A percentile compares a stretch with the other conserved stretches of the same genome.
These are phyloP conservation scores for Beroe forskalii DNA, from an alignment of 37 sponge, comb jelly and placozoan species.

Conservation along the genomic window DNA sequence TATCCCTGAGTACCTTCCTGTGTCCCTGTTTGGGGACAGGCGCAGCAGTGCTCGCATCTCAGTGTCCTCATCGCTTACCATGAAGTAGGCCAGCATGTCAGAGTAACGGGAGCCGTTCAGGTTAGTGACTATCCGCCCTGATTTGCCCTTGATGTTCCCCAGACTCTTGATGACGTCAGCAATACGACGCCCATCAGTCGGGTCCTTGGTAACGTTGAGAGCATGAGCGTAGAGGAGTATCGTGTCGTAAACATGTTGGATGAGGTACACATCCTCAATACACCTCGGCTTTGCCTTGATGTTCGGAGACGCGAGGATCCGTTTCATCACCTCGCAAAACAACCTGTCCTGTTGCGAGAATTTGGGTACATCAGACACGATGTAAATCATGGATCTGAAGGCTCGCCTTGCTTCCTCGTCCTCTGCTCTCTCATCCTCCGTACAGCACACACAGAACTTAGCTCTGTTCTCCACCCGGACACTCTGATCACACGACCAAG, in stretches of 20 bases:
- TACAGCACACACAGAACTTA: not conserved
- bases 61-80: not conserved
- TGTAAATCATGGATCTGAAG: conserved; percentile 22
- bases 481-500: conserved; percentile 55
- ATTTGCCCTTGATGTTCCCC: conserved; percentile 1
- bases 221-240: conserved; percentile 45
- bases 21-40: not conserved
- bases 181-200: conserved; percentile 37
- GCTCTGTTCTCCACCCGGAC: not conserved
- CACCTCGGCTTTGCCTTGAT: not conserved
- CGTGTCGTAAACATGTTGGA: conserved; percentile 29
- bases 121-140: conserved; percentile 3
- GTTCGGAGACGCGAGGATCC: not conserved
- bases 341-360: conserved; percentile 18
- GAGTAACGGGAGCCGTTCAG: conserved; percentile 17
- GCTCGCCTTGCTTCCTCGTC: conserved; percentile 30
- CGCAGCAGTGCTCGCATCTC: not conserved
- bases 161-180: conserved; percentile 24
- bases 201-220: conserved; percentile 54
- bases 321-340: conserved; percentile 34
- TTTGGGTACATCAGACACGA: conserved; percentile 29
- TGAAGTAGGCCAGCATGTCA: conserved; percentile 12
- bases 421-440: conserved; percentile 37
- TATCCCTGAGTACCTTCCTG: not conserved
- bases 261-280: not conserved